Evolutionary conservation across 2,113 vertebrate genomes (phyloP), one percentile per base, ranked within the genome.

Genomic region (Lagopus muta): DNA sequence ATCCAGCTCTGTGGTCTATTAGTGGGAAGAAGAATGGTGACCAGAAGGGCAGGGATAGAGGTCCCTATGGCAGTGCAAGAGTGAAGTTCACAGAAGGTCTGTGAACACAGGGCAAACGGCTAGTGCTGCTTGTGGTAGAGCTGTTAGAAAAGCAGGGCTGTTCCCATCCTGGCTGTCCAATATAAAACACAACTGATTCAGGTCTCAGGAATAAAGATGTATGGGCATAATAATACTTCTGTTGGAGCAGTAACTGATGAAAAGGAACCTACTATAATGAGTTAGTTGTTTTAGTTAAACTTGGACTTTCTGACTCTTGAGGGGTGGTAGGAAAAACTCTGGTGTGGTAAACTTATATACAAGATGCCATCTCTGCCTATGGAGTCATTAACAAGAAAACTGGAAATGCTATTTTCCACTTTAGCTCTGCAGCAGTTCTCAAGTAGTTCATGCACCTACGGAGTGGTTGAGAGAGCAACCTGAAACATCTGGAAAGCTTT

Each of bases 111-210:
- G n/a, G 48, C 4, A 24, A 65, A 34, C 38, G n/a, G 36, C 0
- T 11, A 75, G 38, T 4, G 43, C 0, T 0, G 67, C 1, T 2
- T 27, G 17, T 65, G 64, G 62, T 10, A 21, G 18, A 90, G 76
- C 36, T 43, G 48, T n/a, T 22, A 66, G 75, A 27, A 27, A 65
- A 74, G 10, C 54, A n/a, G 82, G 54, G n/a, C 61, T 64, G 40
- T 83, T 91, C 45, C 83, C 50, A n/a, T 58, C 21, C 50, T 60
- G 67, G 38, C 50, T 84, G 77, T 34, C 57, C 69, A 7, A 43
- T 14, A 32, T 54, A 8, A 77, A 85, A 32, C 54, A 81, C 27
- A 24, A 25, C 36, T 64, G 42, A 83, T 70, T 62, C 4, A 28
- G 80, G 40, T 70, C 45, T 45, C 22, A 2, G 57, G 57, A 64